phyloP scores from a whole-genome alignment of 2,888 invertebrate species.

The Perithous albicinctus region DNA sequence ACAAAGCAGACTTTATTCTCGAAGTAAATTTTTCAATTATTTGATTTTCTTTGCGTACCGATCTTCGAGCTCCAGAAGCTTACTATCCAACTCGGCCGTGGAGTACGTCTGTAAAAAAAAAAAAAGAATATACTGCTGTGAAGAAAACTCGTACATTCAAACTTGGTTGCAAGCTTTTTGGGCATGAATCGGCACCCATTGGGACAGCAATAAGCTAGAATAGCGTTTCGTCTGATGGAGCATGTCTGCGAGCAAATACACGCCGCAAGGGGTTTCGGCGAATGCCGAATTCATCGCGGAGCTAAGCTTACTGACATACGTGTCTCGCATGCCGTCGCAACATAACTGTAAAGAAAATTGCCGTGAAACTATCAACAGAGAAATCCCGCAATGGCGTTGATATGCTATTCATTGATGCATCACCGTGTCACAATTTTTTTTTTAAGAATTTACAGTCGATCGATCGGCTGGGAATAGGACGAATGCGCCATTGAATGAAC shows the following conservation, averaged over 20 bases:
- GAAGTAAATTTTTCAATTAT: constrained; percentile 48
- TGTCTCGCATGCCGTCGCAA: constrained; percentile 50
- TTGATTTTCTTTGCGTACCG: constrained; percentile 77
- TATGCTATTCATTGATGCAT: constrained; percentile 24
- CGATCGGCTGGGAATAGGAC: neutral
- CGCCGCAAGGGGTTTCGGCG: constrained; percentile 10
- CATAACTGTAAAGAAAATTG: constrained; percentile 57
- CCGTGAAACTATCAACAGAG: constrained; percentile 17
- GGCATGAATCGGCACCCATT: constrained; percentile 52
- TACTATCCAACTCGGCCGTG: constrained; percentile 78
- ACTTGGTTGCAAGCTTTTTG: neutral
- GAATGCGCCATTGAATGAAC: too few species aligned
- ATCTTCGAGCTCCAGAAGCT: constrained; percentile 78
- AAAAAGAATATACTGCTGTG: constrained; percentile 14
- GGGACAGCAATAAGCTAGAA: constrained; percentile 46
- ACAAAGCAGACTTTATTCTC: neutral
- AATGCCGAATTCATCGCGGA: constrained; percentile 7
- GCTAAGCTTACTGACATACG: constrained; percentile 13
- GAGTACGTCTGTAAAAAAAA: constrained; percentile 79
- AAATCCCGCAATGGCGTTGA: constrained; percentile 50
- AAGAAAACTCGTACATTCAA: constrained; percentile 11
- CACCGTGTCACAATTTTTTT: neutral
- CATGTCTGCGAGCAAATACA: constrained; percentile 26
- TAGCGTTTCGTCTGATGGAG: neutral
- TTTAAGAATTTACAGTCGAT: neutral